Evolutionary conservation across 2,797 vertebrate species (phyloP).

Genomic region (Gallinago nigripennis): DNA sequence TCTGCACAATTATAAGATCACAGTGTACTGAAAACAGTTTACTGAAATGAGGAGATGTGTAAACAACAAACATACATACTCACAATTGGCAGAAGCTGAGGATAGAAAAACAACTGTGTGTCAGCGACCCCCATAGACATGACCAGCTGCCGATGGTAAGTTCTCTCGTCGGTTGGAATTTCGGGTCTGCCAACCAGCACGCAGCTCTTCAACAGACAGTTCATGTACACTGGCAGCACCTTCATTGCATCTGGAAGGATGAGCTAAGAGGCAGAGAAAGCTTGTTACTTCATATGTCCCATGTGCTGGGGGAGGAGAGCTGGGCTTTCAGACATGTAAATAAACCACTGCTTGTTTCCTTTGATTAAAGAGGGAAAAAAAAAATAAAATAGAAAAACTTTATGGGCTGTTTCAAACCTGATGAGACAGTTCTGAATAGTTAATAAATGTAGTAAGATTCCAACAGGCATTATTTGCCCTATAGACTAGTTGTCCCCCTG

Average conservation of each 20-base stretch:
- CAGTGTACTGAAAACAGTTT: neutral
- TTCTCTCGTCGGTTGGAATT: conserved; percentile 86
- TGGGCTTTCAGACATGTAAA: neutral
- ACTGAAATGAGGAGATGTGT: no score
- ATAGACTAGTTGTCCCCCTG: rapidly evolving
- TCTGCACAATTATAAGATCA: no score
- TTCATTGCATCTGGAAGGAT: conserved; percentile 96
- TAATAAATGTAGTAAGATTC: neutral
- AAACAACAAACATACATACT: neutral
- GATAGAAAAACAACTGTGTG: conserved; percentile 92
- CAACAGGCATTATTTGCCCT: neutral
- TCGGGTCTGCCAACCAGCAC: conserved; percentile 86
- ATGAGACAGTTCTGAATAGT: neutral
- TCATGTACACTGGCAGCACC: conserved; percentile 93
- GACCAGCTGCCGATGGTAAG: conserved; percentile 85
- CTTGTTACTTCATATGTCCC: neutral
- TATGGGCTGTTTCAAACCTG: neutral
- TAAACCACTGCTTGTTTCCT: neutral
- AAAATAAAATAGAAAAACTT: neutral
- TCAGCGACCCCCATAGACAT: conserved; percentile 91
- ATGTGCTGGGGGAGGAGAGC: rapidly evolving
- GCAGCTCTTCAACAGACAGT: conserved; percentile 89
- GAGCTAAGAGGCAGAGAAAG: conserved; percentile 77
- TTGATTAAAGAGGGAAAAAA: neutral
- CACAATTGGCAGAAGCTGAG: conserved; percentile 90